A percentile compares a stretch with the other conserved stretches of the same genome.
These are phyloP conservation scores for Macrotus californicus DNA, from an alignment of 2,113 vertebrate species.

Conservation along the genomic window DNA sequence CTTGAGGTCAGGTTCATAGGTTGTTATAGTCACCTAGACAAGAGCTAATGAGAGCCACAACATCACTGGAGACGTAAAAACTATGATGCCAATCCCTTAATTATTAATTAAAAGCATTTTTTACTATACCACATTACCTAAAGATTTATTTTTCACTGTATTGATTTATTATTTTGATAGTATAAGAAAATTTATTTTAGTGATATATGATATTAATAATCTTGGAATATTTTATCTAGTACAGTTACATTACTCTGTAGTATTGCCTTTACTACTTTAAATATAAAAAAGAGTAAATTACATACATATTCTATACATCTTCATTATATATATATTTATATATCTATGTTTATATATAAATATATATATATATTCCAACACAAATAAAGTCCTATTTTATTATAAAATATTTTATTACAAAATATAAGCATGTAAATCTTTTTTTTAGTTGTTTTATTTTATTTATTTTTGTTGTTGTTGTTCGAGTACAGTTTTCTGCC, in stretches of 20 bases:
- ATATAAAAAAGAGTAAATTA: not conserved
- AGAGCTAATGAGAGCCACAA: not conserved
- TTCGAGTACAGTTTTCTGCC: no score
- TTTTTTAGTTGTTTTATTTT: no score
- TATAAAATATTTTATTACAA: no score
- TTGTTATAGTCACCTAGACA: not conserved
- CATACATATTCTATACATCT: not conserved
- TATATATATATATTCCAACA: not conserved
- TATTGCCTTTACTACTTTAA: not conserved
- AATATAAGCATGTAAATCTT: no score
- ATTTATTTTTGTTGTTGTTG: no score
- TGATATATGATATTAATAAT: not conserved
- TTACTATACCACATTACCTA: not conserved
- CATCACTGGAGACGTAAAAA: not conserved
- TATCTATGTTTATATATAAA: not conserved
- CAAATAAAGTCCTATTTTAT: no score
- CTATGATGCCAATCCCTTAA: not conserved
- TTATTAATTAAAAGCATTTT: not conserved
- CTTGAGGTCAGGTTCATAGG: not conserved
- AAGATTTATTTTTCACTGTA: not conserved
- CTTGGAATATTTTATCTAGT: not conserved
- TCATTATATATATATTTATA: not conserved
- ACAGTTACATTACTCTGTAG: not conserved
- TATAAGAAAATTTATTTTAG: not conserved
- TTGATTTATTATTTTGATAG: not conserved